Percentiles rank a stretch among this genome's conserved stretches.
Conservation (phyloP, 2,888 invertebrate species). For the Ormyrus thymus region DNA sequence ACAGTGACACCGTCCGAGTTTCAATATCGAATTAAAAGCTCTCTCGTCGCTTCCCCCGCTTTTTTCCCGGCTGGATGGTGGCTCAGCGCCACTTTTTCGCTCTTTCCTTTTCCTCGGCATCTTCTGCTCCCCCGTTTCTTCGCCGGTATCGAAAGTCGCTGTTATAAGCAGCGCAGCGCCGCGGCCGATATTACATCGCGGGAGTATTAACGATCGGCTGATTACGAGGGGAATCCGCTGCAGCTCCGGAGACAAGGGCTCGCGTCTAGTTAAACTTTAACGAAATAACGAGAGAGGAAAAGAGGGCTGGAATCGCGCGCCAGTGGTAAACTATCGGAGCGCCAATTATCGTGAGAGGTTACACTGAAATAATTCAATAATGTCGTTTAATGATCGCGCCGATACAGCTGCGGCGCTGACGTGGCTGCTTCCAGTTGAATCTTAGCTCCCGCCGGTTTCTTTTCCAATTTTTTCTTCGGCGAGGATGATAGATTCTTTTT, state of each 20-base stretch:
- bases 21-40: constrained; percentile 57
- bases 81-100: constrained; percentile 2
- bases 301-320: background rate
- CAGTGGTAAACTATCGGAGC: constrained; percentile 40
- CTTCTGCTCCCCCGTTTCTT: constrained; percentile 11
- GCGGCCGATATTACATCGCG: constrained; percentile 21
- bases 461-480: background rate
- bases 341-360: constrained; percentile 40
- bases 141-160: constrained; percentile 25
- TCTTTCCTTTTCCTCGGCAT: constrained; percentile 5
- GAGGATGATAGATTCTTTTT: too few relatives aligned
- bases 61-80: background rate
- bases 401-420: constrained; percentile 1
- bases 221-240: background rate
- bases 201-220: constrained; percentile 31
- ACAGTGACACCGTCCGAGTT: constrained; percentile 45
- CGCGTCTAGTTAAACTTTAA: constrained; percentile 43
- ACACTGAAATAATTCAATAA: constrained; percentile 47
- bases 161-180: background rate
- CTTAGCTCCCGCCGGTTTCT: background rate
- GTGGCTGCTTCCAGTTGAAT: background rate
- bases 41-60: constrained; percentile 38
- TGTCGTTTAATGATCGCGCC: constrained; percentile 17
- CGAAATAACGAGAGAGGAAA: constrained; percentile 29
- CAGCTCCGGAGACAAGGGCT: background rate